Base-by-base conservation (phyloP, 1,140 invertebrate species). In the Bombus ignitus region DNA sequence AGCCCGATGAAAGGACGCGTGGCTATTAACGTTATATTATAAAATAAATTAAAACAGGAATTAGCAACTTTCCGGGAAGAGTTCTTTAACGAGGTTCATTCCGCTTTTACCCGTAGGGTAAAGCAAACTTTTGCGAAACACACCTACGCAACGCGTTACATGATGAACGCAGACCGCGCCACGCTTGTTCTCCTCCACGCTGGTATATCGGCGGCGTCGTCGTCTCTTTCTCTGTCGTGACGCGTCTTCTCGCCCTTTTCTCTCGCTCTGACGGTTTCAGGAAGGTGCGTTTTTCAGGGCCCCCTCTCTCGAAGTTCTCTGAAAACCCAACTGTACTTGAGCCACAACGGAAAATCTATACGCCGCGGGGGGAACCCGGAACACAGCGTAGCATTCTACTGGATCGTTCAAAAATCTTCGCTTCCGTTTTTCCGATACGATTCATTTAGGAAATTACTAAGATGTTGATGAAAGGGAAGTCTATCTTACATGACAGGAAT, bases 281-380 rank as follows among this genome's bases (percentile, higher is more conserved):
- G 85, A 91, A 90, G 86, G 75, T 89, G 86, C 87, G 88, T 92
- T 90, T 93, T 91, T 93, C 88, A 89, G 85, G 88, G 13, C 79
- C 81, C 73, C 86, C 88, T 8, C 15, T 32, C 87, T 35, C 81
- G 75, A 92, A 92, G 88, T 89, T 92, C 85, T 88, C 87, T 79
- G 37, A 79, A 84, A 79, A 84, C 44, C 87, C 83, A 87, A 90
- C 87, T 89, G 84, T 89, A 82, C 89, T 88, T 87, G 75, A 84
- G 89, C 87, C 79, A 87, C 89, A 88, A 91, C 86, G 87, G 92
- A 94, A 93, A 94, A 94, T 93, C 91, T 92, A 93, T 93, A 93
- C 88, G 86, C 75, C 82, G 83, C 89, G 84, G 76, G 83, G 66
- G 78, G 71, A 81, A 77, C 87, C 81, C 75, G 72, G 85, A 72